phyloP scores from a whole-genome alignment of 1,140 invertebrate genomes.

The Leptestheria dahalacensis region DNA sequence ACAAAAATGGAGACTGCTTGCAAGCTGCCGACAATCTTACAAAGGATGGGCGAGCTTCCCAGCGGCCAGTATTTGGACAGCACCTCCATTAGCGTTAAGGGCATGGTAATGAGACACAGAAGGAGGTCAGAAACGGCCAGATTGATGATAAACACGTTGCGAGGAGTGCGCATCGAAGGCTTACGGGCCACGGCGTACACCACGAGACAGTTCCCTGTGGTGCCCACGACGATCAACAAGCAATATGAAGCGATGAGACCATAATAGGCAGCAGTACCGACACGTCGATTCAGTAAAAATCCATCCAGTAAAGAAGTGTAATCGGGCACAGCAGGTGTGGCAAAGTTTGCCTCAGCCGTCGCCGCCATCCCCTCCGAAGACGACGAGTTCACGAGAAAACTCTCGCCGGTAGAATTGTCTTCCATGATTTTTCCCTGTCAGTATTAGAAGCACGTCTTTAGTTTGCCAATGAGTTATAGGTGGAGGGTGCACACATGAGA shows the following conservation, averaged over 20 bases:
- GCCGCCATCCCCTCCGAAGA: not conserved
- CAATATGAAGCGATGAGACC: conserved; percentile 51
- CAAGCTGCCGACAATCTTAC: conserved; percentile 62
- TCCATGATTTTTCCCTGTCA: not conserved
- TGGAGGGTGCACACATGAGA: no score
- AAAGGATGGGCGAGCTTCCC: conserved; percentile 45
- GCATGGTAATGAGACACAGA: conserved; percentile 69
- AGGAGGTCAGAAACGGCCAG: conserved; percentile 69
- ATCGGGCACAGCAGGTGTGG: not conserved
- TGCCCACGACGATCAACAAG: conserved; percentile 56
- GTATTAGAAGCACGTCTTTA: no score
- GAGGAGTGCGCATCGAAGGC: conserved; percentile 63
- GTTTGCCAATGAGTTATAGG: no score
- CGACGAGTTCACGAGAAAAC: not conserved
- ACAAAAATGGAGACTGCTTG: conserved; percentile 77
- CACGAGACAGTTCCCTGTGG: conserved; percentile 61
- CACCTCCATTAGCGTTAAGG: conserved; percentile 66
- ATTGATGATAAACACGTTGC: conserved; percentile 83
- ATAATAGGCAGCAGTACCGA: conserved; percentile 28
- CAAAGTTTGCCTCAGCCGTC: not conserved
- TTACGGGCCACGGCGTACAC: conserved; percentile 60
- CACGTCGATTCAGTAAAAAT: conserved; percentile 4
- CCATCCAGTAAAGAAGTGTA: not conserved
- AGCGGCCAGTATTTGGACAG: conserved; percentile 57
- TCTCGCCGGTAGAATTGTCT: not conserved